Base-by-base conservation (phyloP, 2,888 invertebrate species). In the Anticlea derivata region DNA sequence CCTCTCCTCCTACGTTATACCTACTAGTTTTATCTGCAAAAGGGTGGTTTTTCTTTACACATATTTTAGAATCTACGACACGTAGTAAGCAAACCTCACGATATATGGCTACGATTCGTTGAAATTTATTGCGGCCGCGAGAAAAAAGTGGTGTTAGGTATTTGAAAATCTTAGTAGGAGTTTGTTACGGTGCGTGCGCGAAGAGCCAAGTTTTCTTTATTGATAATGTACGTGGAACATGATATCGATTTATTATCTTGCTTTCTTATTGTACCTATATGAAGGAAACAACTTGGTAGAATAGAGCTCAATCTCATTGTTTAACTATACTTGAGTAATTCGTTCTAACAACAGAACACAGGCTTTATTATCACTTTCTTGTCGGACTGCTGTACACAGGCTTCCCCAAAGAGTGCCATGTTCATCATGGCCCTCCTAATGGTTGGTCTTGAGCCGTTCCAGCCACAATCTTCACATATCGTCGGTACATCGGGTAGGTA, bases 31-130 rank as follows among this genome's bases (percentile, higher is more conserved):
- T 43, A 43, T 29, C 23, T 43, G n/a, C 30, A 37, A 49, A 60
- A 63, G 63, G 61, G 62, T 60, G 61, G 60, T 63, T 70, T 67
- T 69, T 65, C 65, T 68, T 65, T 65, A 65, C 68, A 68, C 71
- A 67, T 71, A 73, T 73, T 72, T 73, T 73, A 66, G 70, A 72
- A 71, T 70, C 68, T 66, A 72, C 66, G 73, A 68, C 72, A 71
- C 70, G 73, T 71, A 68, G 68, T 67, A 66, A 70, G 72, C 72
- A 72, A 70, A 68, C 73, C 64, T 65, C 61, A 55, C 59, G 65
- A 72, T 72, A 73, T 72, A 72, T 72, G 66, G 63, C 68, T 57
- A 50, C 72, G 68, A 71, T 73, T 70, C 68, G 61, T 59, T 55
- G 50, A 59, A 68, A 72, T 72, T 72, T 72, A 72, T 72, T 66